A percentile compares a stretch with the other conserved stretches of the same genome.
These are phyloP conservation scores for Tympanoctomys barrerae DNA, from an alignment of 2,797 vertebrate species.

Conservation along the genomic window DNA sequence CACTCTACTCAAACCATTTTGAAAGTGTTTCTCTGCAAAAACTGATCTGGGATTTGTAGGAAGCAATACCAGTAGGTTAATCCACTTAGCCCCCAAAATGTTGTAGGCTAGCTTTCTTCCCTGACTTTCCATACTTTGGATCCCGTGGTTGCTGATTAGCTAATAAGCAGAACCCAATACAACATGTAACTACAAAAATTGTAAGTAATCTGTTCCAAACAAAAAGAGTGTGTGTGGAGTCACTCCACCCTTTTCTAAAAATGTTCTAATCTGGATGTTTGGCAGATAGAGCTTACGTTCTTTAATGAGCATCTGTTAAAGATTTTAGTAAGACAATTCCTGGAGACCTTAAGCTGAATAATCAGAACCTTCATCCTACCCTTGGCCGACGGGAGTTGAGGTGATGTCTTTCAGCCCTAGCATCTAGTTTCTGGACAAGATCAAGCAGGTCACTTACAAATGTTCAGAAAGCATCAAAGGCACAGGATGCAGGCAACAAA, in stretches of 20 bases:
- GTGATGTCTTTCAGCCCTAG: neutral
- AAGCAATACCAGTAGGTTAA: neutral
- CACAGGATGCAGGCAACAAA: neutral
- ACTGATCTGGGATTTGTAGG: neutral
- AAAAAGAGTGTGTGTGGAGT: neutral
- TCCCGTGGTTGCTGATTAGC: neutral
- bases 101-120: neutral
- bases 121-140: neutral
- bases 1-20: neutral
- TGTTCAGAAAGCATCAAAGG: neutral
- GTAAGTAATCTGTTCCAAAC: neutral
- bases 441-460: neutral
- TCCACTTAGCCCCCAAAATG: neutral
- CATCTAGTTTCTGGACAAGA: neutral
- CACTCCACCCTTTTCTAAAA: neutral
- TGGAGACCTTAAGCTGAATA: neutral
- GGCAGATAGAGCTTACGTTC: neutral
- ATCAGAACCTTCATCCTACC: neutral
- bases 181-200: neutral
- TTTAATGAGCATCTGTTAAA: slow-evolving; percentile 25
- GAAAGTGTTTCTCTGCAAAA: slow-evolving; percentile 6
- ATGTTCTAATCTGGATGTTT: neutral
- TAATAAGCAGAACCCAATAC: neutral
- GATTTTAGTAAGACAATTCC: neutral
- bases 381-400: neutral